These are phyloP conservation scores for Orbicella faveolata DNA, from an alignment of 64 coral and sea anemone species.

Conservation along the genomic window DNA sequence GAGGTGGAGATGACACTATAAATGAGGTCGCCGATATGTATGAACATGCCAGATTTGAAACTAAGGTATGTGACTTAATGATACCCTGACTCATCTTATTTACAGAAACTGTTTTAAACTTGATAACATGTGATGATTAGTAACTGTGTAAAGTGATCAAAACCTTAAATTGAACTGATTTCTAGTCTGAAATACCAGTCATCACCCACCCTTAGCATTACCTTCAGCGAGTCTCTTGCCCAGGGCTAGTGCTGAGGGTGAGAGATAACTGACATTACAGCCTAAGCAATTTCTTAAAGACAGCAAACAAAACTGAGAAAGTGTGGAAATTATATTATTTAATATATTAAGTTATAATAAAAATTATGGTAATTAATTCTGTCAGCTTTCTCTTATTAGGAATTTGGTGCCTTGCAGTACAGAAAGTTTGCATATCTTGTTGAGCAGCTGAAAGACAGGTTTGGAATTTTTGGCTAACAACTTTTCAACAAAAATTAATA, in stretches of 20 bases:
- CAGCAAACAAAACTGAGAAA: no score
- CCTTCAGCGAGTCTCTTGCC: no score
- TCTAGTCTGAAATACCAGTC: no score
- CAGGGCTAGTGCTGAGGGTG: no score
- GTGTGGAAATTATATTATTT: background rate
- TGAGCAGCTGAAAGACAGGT: constrained; percentile 94
- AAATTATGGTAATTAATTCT: background rate
- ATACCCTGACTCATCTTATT: background rate
- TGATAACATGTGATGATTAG: no score
- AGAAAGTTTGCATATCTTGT: constrained; percentile 92
- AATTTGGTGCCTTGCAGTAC: constrained; percentile 88
- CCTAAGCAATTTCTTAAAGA: no score
- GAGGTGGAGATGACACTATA: constrained; percentile 87
- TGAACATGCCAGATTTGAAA: constrained; percentile 95
- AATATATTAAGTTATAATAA: background rate
- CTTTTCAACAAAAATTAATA: no score
- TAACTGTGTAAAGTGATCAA: no score
- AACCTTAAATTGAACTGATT: no score
- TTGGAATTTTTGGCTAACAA: background rate
- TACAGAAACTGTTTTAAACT: background rate
- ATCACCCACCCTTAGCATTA: no score
- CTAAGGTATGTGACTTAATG: constrained; percentile 52
- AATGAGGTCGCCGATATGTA: constrained; percentile 89
- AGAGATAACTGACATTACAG: no score
- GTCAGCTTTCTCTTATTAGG: constrained; percentile 23